phyloP scores from a whole-genome alignment of 2,888 invertebrate species.

The Apoderus coryli region DNA sequence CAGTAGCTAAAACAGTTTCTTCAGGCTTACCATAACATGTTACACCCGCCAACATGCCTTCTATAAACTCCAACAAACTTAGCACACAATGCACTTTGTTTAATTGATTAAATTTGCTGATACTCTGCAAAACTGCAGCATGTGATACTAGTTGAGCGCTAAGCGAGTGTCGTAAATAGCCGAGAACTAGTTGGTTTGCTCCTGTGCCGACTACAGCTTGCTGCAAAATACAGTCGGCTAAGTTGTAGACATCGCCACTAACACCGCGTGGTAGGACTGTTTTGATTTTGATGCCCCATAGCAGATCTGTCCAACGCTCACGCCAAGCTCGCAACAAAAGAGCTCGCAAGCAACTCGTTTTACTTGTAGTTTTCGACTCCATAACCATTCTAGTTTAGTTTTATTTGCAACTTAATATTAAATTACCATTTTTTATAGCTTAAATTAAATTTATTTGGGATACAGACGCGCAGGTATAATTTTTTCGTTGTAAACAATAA shows the following conservation, averaged over 20 bases:
- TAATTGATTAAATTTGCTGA: constrained; percentile 74
- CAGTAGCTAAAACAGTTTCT: constrained; percentile 69
- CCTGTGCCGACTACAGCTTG: constrained; percentile 89
- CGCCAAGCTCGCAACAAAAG: constrained; percentile 80
- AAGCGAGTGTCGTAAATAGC: constrained; percentile 83
- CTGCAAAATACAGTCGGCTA: constrained; percentile 85
- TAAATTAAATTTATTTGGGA: too few relatives aligned
- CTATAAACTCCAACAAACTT: constrained; percentile 73
- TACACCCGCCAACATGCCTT: constrained; percentile 46
- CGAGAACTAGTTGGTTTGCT: constrained; percentile 80
- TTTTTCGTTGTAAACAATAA: too few relatives aligned
- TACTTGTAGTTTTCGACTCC: constrained; percentile 72
- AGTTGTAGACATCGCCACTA: constrained; percentile 83
- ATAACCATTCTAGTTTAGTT: constrained; percentile 32
- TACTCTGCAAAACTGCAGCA: constrained; percentile 74
- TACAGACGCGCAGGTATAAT: too few relatives aligned
- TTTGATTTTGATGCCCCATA: constrained; percentile 94
- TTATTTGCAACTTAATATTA: constrained; percentile 1
- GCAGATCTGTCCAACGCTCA: constrained; percentile 88
- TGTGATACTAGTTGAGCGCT: constrained; percentile 85
- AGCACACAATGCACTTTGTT: constrained; percentile 76
- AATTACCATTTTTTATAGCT: too few relatives aligned
- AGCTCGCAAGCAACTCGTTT: constrained; percentile 68
- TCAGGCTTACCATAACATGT: constrained; percentile 72
- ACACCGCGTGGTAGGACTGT: constrained; percentile 74